Base-by-base conservation (phyloP, 2,888 invertebrate genomes). In the Cantharis nigra region DNA sequence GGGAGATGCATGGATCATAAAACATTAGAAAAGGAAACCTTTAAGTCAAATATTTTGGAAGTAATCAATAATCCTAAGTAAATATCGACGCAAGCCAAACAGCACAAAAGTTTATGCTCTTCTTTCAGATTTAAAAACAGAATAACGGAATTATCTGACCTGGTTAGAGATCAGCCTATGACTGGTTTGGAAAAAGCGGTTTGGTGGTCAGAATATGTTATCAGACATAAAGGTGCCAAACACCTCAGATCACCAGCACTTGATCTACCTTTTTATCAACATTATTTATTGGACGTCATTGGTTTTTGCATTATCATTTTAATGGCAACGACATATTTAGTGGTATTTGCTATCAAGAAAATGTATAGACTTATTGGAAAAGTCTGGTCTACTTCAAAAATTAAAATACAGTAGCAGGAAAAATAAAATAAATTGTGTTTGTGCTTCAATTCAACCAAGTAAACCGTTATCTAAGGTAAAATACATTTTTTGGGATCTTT, bases 1-100 rank as follows among this genome's bases (percentile, higher is more conserved):
- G 84, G 84, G 3, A 84, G 88, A 23, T 89, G 88, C 3, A n/a
- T 89, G 0, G 84, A 87, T 11, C 80, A 86, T 14, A 82, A 85
- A 13, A 81, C 84, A 0, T 49, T 88, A 0, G 84, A 83, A 9
- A 85, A 85, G 49, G 80, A 85, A 2, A n/a, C 78, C 9, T 78
- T 89, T 0, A 83, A 78, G 10, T 76, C 82, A 13, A 84, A 86
- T 0, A 84, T 89, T 0, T 69, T 23, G 75, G 82, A 63, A 78
- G 74, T 77, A 10, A 76, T 82, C 13, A 74, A 70, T 30, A 80
- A 80, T 76, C 30, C 77, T 65, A 80, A 74, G 81, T 80, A 65
- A 71, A 33, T 16, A 70, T 13, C 4, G 13, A 13, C 16, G 4
- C 0, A 23, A 20, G 10, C 26, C 3, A 1, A 13, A 20, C 3